These are phyloP conservation scores for Lasioglossum figueresi DNA, from an alignment of 2,888 invertebrate genomes.

Conservation along the genomic window DNA sequence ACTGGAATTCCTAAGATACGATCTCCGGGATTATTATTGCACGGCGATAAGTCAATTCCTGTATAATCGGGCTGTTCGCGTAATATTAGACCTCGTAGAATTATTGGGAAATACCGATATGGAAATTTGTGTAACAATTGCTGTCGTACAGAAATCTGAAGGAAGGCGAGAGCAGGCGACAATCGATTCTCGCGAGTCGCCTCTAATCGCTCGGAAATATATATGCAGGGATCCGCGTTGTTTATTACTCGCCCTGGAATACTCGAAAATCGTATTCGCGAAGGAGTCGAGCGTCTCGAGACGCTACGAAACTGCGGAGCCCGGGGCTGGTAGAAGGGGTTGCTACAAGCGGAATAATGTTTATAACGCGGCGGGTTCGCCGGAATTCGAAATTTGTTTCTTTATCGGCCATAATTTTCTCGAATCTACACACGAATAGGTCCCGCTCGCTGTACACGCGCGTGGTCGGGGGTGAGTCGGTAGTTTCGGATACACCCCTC, in stretches of 20 bases:
- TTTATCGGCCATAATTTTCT: constrained; percentile 83
- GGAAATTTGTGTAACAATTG: not conserved
- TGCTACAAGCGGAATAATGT: constrained; percentile 80
- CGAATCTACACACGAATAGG: constrained; percentile 81
- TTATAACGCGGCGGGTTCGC: constrained; percentile 76
- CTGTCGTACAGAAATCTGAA: not conserved
- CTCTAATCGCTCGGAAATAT: constrained; percentile 69
- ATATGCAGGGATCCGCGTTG: constrained; percentile 68
- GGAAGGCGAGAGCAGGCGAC: not conserved
- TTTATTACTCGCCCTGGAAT: constrained; percentile 75
- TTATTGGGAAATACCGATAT: not conserved
- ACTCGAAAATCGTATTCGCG: constrained; percentile 72
- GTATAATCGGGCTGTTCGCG: not conserved
- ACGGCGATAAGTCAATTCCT: constrained; percentile 24
- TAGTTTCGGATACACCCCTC: constrained; percentile 58
- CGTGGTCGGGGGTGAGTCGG: constrained; percentile 23
- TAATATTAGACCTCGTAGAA: not conserved
- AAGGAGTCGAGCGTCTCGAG: constrained; percentile 53
- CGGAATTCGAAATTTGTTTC: constrained; percentile 82
- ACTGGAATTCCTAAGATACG: constrained; percentile 64
- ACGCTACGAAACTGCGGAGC: constrained; percentile 45
- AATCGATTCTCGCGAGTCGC: constrained; percentile 40
- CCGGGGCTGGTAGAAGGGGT: constrained; percentile 48
- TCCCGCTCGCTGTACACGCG: constrained; percentile 62
- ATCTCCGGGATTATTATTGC: constrained; percentile 61